These are phyloP conservation scores for Drosophila neocordata DNA, from an alignment of 1,140 invertebrate genomes.

Conservation along the genomic window DNA sequence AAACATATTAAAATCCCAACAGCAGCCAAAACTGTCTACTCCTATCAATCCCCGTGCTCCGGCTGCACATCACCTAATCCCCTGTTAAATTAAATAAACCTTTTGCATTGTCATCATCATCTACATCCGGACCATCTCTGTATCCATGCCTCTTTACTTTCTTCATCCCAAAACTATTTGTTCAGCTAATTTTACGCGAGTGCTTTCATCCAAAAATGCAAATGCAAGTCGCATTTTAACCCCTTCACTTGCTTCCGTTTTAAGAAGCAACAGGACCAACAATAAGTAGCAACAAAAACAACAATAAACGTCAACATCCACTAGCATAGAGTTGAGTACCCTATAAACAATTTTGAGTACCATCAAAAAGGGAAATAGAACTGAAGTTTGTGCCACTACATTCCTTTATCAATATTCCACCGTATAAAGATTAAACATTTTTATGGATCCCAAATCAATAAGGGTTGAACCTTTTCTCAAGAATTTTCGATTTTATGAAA, in stretches of 20 bases:
- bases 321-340: neutral
- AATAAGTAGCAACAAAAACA: slow-evolving; percentile 1
- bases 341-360: neutral
- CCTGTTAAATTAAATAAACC: slow-evolving; percentile 61
- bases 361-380: no score
- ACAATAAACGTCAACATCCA: slow-evolving; percentile 9
- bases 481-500: no score
- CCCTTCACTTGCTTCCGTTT: neutral
- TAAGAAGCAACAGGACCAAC: neutral
- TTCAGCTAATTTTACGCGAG: slow-evolving; percentile 40
- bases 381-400: no score
- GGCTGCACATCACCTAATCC: slow-evolving; percentile 29
- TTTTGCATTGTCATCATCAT: slow-evolving; percentile 43
- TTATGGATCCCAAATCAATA: no score
- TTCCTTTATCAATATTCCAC: no score
- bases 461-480: no score
- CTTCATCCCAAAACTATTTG: slow-evolving; percentile 27
- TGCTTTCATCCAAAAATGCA: slow-evolving; percentile 51
- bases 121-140: neutral
- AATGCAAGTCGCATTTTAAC: slow-evolving; percentile 44
- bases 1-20: slow-evolving; percentile 70
- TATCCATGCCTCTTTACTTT: slow-evolving; percentile 24
- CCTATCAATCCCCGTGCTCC: neutral
- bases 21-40: slow-evolving; percentile 13
- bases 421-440: no score